Conservation (phyloP, 2,888 invertebrate species). For the Drosophila antonietae region DNA sequence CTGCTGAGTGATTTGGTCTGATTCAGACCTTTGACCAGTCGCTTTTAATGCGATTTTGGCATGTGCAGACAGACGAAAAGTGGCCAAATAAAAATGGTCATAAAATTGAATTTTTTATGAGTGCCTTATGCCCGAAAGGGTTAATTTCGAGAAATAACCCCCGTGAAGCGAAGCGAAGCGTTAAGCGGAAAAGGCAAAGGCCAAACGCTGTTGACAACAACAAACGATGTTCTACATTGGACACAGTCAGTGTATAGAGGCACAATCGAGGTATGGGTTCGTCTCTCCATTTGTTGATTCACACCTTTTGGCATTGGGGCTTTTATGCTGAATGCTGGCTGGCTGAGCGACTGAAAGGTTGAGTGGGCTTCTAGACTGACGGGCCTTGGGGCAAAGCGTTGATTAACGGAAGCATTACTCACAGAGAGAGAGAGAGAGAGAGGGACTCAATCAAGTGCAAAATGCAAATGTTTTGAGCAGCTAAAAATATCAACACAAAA, state of each 20-base stretch:
- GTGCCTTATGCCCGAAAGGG: slow-evolving; percentile 63
- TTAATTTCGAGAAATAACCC: slow-evolving; percentile 63
- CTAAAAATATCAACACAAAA: slow-evolving; percentile 70
- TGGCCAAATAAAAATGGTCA: slow-evolving; percentile 76
- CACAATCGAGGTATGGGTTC: not conserved
- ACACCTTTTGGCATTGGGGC: slow-evolving; percentile 65
- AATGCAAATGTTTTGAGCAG: slow-evolving; percentile 62
- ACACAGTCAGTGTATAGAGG: not conserved
- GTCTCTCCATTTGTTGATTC: slow-evolving; percentile 72
- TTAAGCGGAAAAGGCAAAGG: slow-evolving; percentile 45
- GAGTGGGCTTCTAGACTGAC: not conserved
- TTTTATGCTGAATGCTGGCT: not conserved
- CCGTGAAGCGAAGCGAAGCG: slow-evolving; percentile 56
- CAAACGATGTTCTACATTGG: slow-evolving; percentile 28
- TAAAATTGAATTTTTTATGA: slow-evolving; percentile 81
- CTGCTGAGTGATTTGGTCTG: slow-evolving; percentile 46
- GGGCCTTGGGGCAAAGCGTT: slow-evolving; percentile 17
- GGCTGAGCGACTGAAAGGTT: too few species aligned
- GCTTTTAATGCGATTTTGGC: slow-evolving; percentile 64
- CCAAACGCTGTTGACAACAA: slow-evolving; percentile 51
- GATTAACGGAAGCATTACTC: slow-evolving; percentile 79
- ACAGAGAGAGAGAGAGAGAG: slow-evolving; percentile 10
- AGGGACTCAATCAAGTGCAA: slow-evolving; percentile 70
- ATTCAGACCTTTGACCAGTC: slow-evolving; percentile 45
- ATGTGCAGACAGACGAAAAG: slow-evolving; percentile 62